Conservation (phyloP, 2,797 vertebrate genomes). For the Pempheris klunzingeri region DNA sequence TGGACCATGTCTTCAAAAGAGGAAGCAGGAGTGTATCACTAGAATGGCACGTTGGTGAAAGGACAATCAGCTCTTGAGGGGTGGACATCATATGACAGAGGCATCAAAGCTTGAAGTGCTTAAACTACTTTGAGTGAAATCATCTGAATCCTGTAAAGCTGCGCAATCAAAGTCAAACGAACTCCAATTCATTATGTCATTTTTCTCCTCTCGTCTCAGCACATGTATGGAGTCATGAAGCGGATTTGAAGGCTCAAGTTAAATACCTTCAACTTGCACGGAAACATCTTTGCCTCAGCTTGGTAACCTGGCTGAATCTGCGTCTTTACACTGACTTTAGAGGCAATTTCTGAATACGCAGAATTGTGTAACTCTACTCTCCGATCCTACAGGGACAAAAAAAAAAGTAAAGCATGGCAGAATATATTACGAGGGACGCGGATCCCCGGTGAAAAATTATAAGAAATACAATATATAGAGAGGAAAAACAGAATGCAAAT, state of each 20-base stretch:
- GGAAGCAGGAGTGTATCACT: constrained; percentile 14
- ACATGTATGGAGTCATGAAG: background rate
- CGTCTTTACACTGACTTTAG: background rate
- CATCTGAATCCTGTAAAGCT: constrained; percentile 46
- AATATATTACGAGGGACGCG: background rate
- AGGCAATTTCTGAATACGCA: background rate
- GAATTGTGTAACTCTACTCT: no score
- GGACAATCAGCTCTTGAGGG: constrained; percentile 50
- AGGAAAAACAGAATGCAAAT: no score
- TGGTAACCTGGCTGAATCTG: background rate
- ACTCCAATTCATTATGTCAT: background rate
- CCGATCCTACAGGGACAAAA: background rate
- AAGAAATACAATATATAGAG: no score
- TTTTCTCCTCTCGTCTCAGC: background rate
- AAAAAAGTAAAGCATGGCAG: background rate
- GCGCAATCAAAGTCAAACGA: background rate
- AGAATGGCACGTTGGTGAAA: constrained; percentile 39
- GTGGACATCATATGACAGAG: constrained; percentile 48
- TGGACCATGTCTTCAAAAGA: constrained; percentile 37
- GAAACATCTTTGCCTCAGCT: background rate
- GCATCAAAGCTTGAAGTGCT: constrained; percentile 7
- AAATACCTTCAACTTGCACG: background rate
- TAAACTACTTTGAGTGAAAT: constrained; percentile 48
- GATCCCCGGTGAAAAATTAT: background rate
- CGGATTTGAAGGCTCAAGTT: background rate